These are phyloP conservation scores for Megalonaias nervosa DNA, from an alignment of 1,140 invertebrate species.

Conservation along the genomic window DNA sequence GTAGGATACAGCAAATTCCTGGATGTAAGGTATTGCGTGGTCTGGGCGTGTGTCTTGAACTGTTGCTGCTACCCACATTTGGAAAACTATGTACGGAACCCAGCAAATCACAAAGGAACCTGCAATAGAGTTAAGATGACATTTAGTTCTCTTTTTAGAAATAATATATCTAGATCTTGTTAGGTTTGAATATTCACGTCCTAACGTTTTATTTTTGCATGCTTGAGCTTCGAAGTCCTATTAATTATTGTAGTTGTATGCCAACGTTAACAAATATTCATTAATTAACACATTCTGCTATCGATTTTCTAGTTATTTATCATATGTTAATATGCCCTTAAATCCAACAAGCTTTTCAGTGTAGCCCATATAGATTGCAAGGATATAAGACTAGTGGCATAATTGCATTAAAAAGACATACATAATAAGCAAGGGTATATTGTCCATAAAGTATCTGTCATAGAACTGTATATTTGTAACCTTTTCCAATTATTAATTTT, in stretches of 20 bases:
- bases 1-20: slow-evolving; percentile 33
- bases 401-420: no score
- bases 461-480: no score
- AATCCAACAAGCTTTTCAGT: no score
- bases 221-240: neutral
- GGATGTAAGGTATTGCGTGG: slow-evolving; percentile 34
- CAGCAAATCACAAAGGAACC: slow-evolving; percentile 32
- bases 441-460: no score
- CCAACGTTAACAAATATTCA: neutral
- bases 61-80: slow-evolving; percentile 32
- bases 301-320: no score
- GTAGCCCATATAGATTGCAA: no score
- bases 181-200: neutral
- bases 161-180: neutral
- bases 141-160: neutral
- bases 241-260: neutral
- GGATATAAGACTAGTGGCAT: no score
- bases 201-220: neutral
- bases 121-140: slow-evolving; percentile 17
- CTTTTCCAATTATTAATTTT: no score
- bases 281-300: no score
- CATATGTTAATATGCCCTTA: no score
- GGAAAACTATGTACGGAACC: slow-evolving; percentile 27
- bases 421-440: no score
- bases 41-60: slow-evolving; percentile 12